Conservation (phyloP, 2,113 vertebrate genomes). For the Trochalopteron elliotii region DNA sequence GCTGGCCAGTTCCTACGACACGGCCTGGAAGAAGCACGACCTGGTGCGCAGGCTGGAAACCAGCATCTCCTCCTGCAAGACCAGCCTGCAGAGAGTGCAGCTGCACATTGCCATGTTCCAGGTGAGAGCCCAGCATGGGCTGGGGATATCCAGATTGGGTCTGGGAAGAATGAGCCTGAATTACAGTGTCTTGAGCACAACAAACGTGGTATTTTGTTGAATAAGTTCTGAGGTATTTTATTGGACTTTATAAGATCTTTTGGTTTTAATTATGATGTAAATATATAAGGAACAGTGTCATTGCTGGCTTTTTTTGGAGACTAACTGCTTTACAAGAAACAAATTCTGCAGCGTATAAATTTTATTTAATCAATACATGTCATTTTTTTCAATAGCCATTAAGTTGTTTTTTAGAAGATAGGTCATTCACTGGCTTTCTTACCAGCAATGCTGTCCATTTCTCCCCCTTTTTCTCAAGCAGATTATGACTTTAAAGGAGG, state of each 20-base stretch:
- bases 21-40: constrained; percentile 96
- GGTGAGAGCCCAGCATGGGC: constrained; percentile 57
- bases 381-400: neutral
- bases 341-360: neutral
- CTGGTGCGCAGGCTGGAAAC: constrained; percentile 89
- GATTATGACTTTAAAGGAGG: neutral
- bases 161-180: neutral
- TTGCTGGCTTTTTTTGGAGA: neutral
- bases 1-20: constrained; percentile 92
- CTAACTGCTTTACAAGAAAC: neutral
- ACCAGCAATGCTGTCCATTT: neutral
- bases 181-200: neutral
- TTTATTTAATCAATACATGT: neutral
- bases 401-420: neutral
- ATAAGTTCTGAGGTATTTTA: neutral
- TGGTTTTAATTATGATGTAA: neutral
- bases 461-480: neutral
- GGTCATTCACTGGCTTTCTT: neutral
- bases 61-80: constrained; percentile 89
- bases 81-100: constrained; percentile 92
- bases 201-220: rapidly evolving
- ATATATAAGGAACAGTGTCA: neutral
- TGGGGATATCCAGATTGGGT: rapidly evolving
- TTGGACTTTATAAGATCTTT: neutral
- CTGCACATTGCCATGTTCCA: constrained; percentile 96